These are phyloP conservation scores for Motacilla alba DNA, from an alignment of 2,113 vertebrate genomes.

Conservation along the genomic window DNA sequence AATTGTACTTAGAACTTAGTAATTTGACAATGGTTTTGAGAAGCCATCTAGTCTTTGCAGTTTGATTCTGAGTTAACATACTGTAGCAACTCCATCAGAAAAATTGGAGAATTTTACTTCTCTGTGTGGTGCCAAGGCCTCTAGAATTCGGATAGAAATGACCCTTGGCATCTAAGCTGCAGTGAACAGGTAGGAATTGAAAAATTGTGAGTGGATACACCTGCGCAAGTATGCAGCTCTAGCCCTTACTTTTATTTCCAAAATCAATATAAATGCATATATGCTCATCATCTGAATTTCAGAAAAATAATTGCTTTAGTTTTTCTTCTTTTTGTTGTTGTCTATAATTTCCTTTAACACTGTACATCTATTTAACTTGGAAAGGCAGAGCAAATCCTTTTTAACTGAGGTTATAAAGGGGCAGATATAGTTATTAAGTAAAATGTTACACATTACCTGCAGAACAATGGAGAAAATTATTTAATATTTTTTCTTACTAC, in stretches of 20 bases:
- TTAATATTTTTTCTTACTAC: background rate
- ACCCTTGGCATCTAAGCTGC: background rate
- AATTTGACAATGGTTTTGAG: background rate
- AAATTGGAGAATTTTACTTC: background rate
- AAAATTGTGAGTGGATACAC: background rate
- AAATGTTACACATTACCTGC: background rate
- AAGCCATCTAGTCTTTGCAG: background rate
- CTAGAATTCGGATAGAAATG: background rate
- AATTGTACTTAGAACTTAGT: background rate
- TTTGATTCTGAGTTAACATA: background rate
- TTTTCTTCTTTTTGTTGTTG: background rate
- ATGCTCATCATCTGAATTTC: background rate
- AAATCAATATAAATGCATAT: background rate
- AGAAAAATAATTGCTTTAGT: background rate
- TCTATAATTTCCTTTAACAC: background rate
- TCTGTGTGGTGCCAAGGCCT: background rate
- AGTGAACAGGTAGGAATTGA: background rate
- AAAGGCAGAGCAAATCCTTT: background rate
- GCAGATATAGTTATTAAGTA: background rate
- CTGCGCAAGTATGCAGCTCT: background rate
- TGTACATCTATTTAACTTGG: background rate
- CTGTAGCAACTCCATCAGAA: background rate
- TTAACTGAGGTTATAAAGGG: background rate
- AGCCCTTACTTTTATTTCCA: background rate
- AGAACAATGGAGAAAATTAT: background rate